These are phyloP conservation scores for Teleopsis dalmanni DNA, from an alignment of 1,140 invertebrate species.

Conservation along the genomic window DNA sequence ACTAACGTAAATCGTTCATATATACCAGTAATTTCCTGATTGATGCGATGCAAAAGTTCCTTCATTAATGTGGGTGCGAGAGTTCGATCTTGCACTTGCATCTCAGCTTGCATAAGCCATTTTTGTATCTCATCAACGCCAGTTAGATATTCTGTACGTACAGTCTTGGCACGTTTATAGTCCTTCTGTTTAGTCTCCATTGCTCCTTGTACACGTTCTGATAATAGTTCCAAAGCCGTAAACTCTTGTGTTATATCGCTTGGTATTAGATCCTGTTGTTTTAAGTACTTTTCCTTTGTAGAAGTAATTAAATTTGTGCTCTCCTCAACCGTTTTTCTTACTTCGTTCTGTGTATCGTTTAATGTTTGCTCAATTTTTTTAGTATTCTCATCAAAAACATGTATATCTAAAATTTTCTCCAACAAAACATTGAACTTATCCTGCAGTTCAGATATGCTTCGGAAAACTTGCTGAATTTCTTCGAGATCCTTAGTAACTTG, in stretches of 20 bases:
- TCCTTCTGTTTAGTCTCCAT: constrained; percentile 84
- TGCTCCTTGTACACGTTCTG: constrained; percentile 64
- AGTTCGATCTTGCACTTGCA: constrained; percentile 72
- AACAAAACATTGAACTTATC: constrained; percentile 56
- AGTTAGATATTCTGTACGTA: constrained; percentile 66
- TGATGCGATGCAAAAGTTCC: constrained; percentile 67
- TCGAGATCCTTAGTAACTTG: constrained; percentile 55
- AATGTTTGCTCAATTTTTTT: constrained; percentile 49
- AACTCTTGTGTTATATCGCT: constrained; percentile 68
- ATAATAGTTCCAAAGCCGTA: constrained; percentile 67
- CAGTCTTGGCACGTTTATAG: constrained; percentile 73
- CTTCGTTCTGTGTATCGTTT: constrained; percentile 47
- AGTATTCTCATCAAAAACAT: constrained; percentile 66
- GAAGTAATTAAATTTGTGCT: constrained; percentile 56
- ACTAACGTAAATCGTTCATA: constrained; percentile 70
- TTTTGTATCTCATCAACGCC: constrained; percentile 73
- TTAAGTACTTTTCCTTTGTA: constrained; percentile 60
- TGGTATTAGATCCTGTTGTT: constrained; percentile 60
- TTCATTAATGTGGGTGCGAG: constrained; percentile 68
- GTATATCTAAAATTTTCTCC: constrained; percentile 56
- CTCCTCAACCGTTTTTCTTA: constrained; percentile 48
- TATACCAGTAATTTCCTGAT: constrained; percentile 63
- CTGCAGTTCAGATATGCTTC: constrained; percentile 57
- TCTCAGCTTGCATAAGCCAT: constrained; percentile 75
- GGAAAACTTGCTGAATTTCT: constrained; percentile 52